phyloP scores from a whole-genome alignment of 2,888 invertebrate genomes.

The Rhyacophila evoluta region DNA sequence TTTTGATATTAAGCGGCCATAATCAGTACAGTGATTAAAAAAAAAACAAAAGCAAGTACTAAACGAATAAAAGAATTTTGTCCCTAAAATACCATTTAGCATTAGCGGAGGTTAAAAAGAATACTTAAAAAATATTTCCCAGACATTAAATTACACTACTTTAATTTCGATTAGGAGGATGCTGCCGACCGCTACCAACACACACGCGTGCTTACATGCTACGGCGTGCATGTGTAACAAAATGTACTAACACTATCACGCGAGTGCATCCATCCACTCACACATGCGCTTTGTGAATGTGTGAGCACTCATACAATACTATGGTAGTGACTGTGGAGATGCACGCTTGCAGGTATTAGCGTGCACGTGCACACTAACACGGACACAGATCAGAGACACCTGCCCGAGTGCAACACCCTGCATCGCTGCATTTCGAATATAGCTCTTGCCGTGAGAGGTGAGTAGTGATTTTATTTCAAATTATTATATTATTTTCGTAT shows the following conservation, averaged over 20 bases:
- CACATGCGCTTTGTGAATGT: background rate
- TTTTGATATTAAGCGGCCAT: too few relatives aligned
- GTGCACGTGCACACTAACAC: conserved; percentile 1
- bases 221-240: background rate
- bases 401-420: conserved; percentile 48
- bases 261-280: background rate
- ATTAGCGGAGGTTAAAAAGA: background rate
- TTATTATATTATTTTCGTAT: too few relatives aligned
- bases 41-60: too few relatives aligned
- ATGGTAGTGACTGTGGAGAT: background rate
- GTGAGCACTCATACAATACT: background rate
- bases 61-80: background rate
- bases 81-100: background rate
- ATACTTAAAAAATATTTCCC: background rate
- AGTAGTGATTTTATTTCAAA: background rate
- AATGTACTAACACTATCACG: too few relatives aligned
- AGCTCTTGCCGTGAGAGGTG: background rate
- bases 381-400: conserved; percentile 35
- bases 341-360: background rate
- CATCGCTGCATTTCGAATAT: conserved; percentile 29
- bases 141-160: conserved; percentile 8
- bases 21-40: too few relatives aligned
- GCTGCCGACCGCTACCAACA: background rate
- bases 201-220: background rate
- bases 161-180: conserved; percentile 24